Base-by-base conservation (phyloP, 2,113 vertebrate species). In the Tragulus kanchil region DNA sequence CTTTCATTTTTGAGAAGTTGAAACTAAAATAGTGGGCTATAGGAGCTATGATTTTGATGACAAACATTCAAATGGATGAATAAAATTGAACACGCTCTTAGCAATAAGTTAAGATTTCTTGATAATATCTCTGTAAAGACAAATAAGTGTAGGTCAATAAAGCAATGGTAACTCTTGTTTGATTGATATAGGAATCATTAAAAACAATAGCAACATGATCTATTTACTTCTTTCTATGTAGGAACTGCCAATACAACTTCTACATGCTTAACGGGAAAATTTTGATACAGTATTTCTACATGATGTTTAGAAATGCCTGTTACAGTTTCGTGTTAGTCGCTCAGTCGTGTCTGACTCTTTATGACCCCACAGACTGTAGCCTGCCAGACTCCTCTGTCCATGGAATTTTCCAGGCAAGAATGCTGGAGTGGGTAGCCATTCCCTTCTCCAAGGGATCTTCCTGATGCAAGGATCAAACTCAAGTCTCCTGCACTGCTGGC, bases 1-100 rank as follows among this genome's bases (percentile, higher is more conserved):
- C n/a, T n/a, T n/a, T n/a, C n/a, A n/a, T n/a, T 85, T 93, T 95
- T 42, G 64, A 77, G 64, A 81, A 85, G n/a, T 52, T 89, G 23
- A 58, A 92, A 89, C 19, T 58, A 31, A 82, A 96, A 85, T 21
- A 89, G 6, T 77, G 5, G 28, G 45, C 11, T 93, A 16, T 62
- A 82, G 26, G 0, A 16, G 3, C 2, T 92, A 0, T 82, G 64
- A 52, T 93, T 93, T 91, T 92, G 36, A 62, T 78, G 50, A 14
- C n/a, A 85, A 93, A 95, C 3, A 56, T 85, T 89, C 52, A 82
- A 85, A 62, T 13, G 4, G 6, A 79, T 50, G 13, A 83, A 75
- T 81, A 28, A 93, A 93, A 90, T 6, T 56, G 9, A 77, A 42
- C 52, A 79, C 17, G 59, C 61, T 50, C 58, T 81, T 62, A 69